Evolutionary conservation across 2,113 vertebrate genomes (phyloP), one percentile per base, ranked within the genome.

Genomic region (Bubo bubo): DNA sequence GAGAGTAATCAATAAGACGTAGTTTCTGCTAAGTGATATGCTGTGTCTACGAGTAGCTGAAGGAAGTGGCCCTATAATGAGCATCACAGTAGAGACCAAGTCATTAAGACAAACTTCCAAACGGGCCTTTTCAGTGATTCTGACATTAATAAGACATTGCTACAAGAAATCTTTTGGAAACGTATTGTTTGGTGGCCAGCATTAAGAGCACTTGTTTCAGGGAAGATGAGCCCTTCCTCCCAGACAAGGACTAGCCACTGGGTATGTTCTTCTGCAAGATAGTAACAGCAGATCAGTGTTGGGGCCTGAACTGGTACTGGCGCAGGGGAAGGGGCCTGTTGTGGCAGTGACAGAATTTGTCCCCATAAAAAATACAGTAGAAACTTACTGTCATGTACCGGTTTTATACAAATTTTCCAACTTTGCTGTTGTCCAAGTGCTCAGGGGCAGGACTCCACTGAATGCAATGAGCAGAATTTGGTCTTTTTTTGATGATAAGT

Each of bases 21-120:
- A 56, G 92, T 67, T 94, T 85, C 88, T 91, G 26, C 86, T 95
- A 81, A 96, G 91, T 96, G 70, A 75, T 82, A 14, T 1, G 9
- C 67, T 85, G 43, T 39, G 43, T 83, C 71, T 91, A 70, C 76
- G 49, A 22, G 50, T 43, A 67, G 92, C 60, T 85, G 66, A 82
- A 95, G 91, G 75, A 95, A 97, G 95, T 93, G n/a, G 50, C 75
- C 73, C 91, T 95, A 18, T 98, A 97, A 98, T 93, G 96, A 98
- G 88, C 90, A 45, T 58, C 88, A 97, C 97, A 96, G 92, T 86
- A 97, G 93, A 97, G 75, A 81, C 75, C 30, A 90, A 35, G 84
- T 97, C 97, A 98, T 98, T 98, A 98, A 97, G 86, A 96, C 96
- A 85, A 72, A 70, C 84, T 94, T 97, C 82, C 74, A 72, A 88